Evolutionary conservation across 2,797 vertebrate species (phyloP), one percentile per base, ranked within the genome.

Genomic region (Acrocephalus scirpaceus): DNA sequence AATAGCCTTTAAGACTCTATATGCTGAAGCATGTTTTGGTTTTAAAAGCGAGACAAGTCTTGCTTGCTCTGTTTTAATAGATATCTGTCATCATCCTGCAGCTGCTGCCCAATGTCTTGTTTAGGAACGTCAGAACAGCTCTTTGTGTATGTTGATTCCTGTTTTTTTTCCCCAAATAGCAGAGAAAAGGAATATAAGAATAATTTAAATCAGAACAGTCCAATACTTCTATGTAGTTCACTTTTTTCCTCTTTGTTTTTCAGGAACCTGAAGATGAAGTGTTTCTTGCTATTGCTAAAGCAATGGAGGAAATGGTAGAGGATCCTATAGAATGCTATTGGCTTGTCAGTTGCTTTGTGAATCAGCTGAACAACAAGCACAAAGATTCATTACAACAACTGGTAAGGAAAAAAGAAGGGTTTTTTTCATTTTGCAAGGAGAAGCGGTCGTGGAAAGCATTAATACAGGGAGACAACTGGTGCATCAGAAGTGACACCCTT

Each of bases 241-340:
- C 3, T 19, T 56, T 48, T 89, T 89, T 32, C 42, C 32, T 6
- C 80, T 77, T 96, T 82, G 18, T 86, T 83, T 98, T 96, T 45
- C 95, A 99, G 99, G 98, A 98, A 64, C 97, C 98, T 7, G 98
- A 99, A 75, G 98, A 99, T 90, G 98, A 99, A 94, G 98, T 98
- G 83, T 99, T 99, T 94, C 98, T 99, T 84, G 98, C 98, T 80
- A 98, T 99, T 93, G 98, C 98, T 38, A 98, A 98, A 96, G 98
- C 99, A 62, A 99, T 99, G 99, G 99, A 99, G 90, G 99, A 99
- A 95, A 99, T 99, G 82, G 98, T 99, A 20, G 99, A 99, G 38
- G 98, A 99, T 81, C 98, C 98, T 1, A 95, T 99, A 4, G 99
- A 99, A 96, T 99, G 99, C 92, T 99, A 99, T 60, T 99, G 99